Percentiles rank a stretch among this genome's conserved stretches.
Conservation (phyloP, 1,140 invertebrate species). For the Apolygus lucorum region DNA sequence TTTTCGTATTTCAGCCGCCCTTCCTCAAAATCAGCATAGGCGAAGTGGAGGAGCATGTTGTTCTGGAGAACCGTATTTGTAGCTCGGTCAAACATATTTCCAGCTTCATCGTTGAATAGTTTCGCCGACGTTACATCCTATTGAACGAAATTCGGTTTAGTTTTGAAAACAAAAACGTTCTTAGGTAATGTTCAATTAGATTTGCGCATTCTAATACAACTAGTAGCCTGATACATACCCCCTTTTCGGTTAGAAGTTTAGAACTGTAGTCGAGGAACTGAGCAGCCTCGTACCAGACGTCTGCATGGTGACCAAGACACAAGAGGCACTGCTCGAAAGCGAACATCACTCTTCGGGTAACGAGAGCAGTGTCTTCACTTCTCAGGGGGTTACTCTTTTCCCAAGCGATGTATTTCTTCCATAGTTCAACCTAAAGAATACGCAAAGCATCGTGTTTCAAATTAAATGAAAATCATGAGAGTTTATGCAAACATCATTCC, state of each 20-base stretch:
- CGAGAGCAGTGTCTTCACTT: conserved; percentile 86
- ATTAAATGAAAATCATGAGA: no score
- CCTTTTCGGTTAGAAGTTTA: conserved; percentile 87
- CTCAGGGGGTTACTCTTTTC: conserved; percentile 93
- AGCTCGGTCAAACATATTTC: conserved; percentile 86
- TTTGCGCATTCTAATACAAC: no score
- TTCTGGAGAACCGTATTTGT: conserved; percentile 74
- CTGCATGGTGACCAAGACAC: conserved; percentile 93
- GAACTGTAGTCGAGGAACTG: conserved; percentile 91
- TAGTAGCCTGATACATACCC: no score
- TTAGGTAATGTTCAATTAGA: no score
- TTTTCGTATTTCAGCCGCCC: conserved; percentile 92
- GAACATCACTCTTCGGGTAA: conserved; percentile 94
- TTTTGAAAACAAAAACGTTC: no score
- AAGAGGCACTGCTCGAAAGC: conserved; percentile 96
- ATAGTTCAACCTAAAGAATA: conserved; percentile 98
- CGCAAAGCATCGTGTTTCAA: no score
- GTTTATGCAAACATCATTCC: no score
- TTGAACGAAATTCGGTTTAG: conserved; percentile 23
- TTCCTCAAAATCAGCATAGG: conserved; percentile 98
- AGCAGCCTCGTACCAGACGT: conserved; percentile 98
- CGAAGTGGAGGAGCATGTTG: conserved; percentile 92
- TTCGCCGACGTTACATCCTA: conserved; percentile 88
- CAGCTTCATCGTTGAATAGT: conserved; percentile 86
- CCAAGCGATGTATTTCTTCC: conserved; percentile 98